A percentile compares a stretch with the other conserved stretches of the same genome.
Conservation (phyloP, 2,888 invertebrate genomes). For the Lamproptera curius region DNA sequence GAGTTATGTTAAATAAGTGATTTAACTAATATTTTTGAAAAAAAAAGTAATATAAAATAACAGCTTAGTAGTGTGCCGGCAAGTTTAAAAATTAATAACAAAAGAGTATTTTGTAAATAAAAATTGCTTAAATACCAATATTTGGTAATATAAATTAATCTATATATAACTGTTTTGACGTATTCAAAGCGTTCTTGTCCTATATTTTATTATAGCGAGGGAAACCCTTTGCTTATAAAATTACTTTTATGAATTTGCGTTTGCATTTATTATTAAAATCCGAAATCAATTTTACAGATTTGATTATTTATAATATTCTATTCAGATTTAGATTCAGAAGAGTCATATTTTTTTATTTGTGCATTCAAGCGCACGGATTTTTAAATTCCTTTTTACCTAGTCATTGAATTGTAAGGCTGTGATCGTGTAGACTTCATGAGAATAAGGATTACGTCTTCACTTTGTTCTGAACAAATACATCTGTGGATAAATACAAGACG, state of each 20-base stretch:
- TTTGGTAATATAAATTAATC: no score
- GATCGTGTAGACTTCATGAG: conserved; percentile 9
- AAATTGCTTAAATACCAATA: no score
- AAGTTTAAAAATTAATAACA: no score
- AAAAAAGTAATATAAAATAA: no score
- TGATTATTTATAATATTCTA: not conserved
- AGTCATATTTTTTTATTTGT: not conserved
- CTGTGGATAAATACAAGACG: conserved; percentile 8
- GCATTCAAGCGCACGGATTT: not conserved
- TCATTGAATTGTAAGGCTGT: not conserved
- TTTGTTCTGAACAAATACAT: not conserved
- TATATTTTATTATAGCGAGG: no score
- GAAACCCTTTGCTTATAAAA: no score
- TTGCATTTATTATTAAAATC: not conserved
- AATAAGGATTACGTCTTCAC: conserved; percentile 12
- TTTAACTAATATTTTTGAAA: no score
- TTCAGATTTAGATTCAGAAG: not conserved
- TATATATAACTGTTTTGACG: no score
- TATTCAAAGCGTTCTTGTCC: no score
- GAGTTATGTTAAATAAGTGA: no score
- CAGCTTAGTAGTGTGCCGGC: no score
- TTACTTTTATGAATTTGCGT: not conserved
- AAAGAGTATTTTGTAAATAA: no score
- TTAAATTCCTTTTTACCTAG: not conserved
- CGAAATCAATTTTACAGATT: not conserved